A percentile compares a stretch with the other conserved stretches of the same genome.
phyloP scores from a whole-genome alignment of 2,113 vertebrate species.

The Apteryx owenii region DNA sequence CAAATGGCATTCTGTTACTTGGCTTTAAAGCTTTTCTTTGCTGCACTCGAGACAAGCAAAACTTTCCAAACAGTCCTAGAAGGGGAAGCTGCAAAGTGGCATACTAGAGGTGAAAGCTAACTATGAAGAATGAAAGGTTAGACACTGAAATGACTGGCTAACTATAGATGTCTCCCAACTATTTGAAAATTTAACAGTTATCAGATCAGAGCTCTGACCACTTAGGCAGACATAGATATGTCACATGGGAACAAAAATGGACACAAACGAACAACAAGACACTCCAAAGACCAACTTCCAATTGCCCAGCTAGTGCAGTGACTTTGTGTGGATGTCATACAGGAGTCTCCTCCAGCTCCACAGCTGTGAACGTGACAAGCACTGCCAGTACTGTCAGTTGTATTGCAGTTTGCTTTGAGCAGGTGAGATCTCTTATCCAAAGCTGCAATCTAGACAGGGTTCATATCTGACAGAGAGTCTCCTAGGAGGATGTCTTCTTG shows the following conservation, averaged over 20 bases:
- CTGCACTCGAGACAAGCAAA: neutral
- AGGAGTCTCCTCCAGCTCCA: neutral
- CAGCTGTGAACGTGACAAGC: fast-evolving
- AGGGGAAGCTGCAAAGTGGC: neutral
- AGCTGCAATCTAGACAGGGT: neutral
- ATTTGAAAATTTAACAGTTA: neutral
- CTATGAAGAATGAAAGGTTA: neutral
- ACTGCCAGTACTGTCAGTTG: fast-evolving
- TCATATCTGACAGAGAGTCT: neutral
- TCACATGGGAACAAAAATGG: neutral
- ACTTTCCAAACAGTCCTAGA: neutral
- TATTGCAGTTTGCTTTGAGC: neutral
- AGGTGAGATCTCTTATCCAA: neutral
- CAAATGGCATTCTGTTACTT: neutral
- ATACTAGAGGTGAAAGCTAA: fast-evolving
- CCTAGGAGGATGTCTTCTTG: neutral
- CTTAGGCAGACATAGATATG: neutral
- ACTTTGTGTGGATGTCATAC: fast-evolving
- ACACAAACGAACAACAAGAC: neutral
- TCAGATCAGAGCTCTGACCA: neutral
- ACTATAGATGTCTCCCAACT: neutral
- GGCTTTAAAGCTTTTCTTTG: neutral
- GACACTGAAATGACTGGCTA: neutral
- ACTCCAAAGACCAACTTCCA: fast-evolving
- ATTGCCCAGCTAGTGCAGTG: fast-evolving